phyloP scores from a whole-genome alignment of 64 coral and sea anemone species.

The Montipora capricornis region DNA sequence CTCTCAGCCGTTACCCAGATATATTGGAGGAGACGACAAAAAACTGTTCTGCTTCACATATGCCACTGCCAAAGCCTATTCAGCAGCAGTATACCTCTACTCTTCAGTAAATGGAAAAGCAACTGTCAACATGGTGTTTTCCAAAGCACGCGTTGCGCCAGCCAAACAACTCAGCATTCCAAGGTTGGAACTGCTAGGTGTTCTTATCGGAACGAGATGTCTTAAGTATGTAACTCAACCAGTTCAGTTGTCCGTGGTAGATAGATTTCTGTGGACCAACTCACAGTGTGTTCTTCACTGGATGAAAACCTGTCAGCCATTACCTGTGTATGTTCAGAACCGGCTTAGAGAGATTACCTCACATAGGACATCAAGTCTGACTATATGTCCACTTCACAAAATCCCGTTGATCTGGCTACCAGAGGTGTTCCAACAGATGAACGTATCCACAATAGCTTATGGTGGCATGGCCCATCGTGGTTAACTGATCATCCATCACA shows the following conservation, averaged over 20 bases:
- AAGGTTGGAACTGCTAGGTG: conserved; percentile 3
- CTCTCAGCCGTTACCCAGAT: background rate
- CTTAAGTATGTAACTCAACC: background rate
- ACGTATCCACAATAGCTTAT: too few relatives aligned
- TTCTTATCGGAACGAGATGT: background rate
- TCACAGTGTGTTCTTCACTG: conserved; percentile 30
- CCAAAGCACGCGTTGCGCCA: conserved; percentile 28
- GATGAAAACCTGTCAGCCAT: conserved; percentile 20
- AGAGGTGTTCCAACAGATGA: too few relatives aligned
- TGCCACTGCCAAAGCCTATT: conserved; percentile 33
- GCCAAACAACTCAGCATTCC: conserved; percentile 21
- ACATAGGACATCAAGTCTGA: too few relatives aligned
- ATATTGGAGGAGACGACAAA: conserved; percentile 15
- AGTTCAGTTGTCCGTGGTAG: background rate
- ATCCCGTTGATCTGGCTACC: too few relatives aligned
- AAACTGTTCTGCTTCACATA: conserved; percentile 57
- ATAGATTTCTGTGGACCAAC: background rate
- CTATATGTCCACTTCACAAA: too few relatives aligned
- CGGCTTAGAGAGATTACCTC: too few relatives aligned
- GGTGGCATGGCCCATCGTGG: too few relatives aligned
- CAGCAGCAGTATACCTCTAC: conserved; percentile 19
- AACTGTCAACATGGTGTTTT: conserved; percentile 35
- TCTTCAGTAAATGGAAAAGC: background rate
- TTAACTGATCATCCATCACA: too few relatives aligned
- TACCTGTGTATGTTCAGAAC: background rate